Percentiles rank a stretch among this genome's conserved stretches.
phyloP scores from a whole-genome alignment of 37 sponge, comb jelly and placozoan genomes.

The Amphimedon queenslandica region DNA sequence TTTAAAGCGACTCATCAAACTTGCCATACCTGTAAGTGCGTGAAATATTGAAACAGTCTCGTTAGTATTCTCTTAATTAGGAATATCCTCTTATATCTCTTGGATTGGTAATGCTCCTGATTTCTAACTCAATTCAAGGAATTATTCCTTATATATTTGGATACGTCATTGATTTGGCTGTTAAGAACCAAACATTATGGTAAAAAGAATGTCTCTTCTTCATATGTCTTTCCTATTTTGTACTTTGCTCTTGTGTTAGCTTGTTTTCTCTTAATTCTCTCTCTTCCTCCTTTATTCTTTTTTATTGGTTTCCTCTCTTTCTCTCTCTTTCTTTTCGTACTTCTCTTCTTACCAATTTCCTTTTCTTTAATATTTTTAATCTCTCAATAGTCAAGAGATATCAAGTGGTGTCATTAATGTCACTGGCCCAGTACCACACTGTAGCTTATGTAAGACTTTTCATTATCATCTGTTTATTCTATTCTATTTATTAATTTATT shows the following conservation, averaged over 20 bases:
- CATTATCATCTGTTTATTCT: not conserved
- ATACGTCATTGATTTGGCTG: slow-evolving; percentile 57
- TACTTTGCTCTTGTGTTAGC: not conserved
- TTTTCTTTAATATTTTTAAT: too few relatives aligned
- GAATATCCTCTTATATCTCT: slow-evolving; percentile 55
- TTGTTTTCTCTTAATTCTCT: too few relatives aligned
- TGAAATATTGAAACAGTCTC: not conserved
- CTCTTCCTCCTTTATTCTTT: too few relatives aligned
- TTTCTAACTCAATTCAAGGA: slow-evolving; percentile 33
- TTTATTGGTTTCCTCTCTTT: too few relatives aligned
- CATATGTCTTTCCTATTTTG: not conserved
- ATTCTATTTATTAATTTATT: not conserved
- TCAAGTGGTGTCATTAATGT: not conserved
- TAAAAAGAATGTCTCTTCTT: not conserved
- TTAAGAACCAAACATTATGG: slow-evolving; percentile 29
- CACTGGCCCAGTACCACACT: not conserved
- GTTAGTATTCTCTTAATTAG: slow-evolving; percentile 16
- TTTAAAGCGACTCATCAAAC: slow-evolving; percentile 34
- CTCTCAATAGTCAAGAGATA: not conserved
- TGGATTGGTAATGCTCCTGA: slow-evolving; percentile 38
- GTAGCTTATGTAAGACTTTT: slow-evolving; percentile 1
- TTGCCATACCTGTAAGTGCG: slow-evolving; percentile 55
- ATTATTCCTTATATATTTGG: slow-evolving; percentile 78
- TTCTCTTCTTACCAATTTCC: too few relatives aligned
- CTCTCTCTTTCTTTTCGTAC: too few relatives aligned